Conservation (phyloP, 2,888 invertebrate genomes). For the Lasius platythorax region DNA sequence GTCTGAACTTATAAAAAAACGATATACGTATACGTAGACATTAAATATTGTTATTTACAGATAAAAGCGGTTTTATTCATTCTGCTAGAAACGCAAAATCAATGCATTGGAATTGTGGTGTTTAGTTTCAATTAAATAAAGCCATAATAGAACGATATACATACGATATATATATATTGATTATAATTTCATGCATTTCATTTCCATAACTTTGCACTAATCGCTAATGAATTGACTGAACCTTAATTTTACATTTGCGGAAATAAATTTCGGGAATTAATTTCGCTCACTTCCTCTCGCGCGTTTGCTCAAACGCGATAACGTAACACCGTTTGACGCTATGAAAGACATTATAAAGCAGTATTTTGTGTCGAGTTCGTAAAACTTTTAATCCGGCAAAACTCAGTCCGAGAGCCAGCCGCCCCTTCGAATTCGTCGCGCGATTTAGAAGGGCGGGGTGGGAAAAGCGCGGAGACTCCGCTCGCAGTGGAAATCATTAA, state of each 20-base stretch:
- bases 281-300: neutral
- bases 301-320: constrained; percentile 14
- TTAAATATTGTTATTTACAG: neutral
- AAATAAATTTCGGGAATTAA: neutral
- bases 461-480: constrained; percentile 16
- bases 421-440: constrained; percentile 34
- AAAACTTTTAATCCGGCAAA: constrained; percentile 36
- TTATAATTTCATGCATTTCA: neutral
- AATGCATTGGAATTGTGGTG: neutral
- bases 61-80: neutral
- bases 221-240: neutral
- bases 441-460: constrained; percentile 3
- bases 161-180: neutral
- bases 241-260: neutral
- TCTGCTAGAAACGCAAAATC: neutral
- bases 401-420: constrained; percentile 18
- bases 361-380: constrained; percentile 11
- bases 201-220: neutral
- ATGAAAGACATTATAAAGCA: constrained; percentile 20
- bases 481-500: constrained; percentile 49
- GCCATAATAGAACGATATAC: neutral
- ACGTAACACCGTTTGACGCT: neutral
- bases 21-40: neutral
- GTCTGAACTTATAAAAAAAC: neutral
- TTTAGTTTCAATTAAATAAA: constrained; percentile 26